Evolutionary conservation across 2,888 invertebrate genomes (phyloP), one percentile per base, ranked within the genome.

Genomic region (Epicampocera succincta): DNA sequence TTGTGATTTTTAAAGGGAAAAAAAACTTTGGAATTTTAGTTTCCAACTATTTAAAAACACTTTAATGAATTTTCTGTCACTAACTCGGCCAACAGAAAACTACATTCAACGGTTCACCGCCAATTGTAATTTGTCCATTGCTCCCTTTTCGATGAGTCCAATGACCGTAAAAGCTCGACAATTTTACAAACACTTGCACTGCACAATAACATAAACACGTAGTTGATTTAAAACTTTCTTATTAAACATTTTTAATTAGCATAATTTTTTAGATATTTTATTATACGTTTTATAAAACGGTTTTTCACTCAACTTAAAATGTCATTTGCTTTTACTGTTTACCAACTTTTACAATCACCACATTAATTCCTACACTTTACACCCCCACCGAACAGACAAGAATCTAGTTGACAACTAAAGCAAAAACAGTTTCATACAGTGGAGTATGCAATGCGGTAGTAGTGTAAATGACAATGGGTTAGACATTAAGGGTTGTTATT

Each of bases 401-500:
- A 87, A 87, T 87, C 86, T 86, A 89, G 88, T 85, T 87, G 86
- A 86, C 86, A 88, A 90, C 90, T 89, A 85, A 85, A 73, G 76
- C 61, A 56, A 25, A 38, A 61, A 73, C 33, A 44, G 56, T 72
- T 72, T 42, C 42, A 15, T 25, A 19, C 33, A 72, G 33, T 48
- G 50, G 58, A 58, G 12, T 80, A 69, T 33, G 33, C 33, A 17
- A 69, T 33, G 33, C 33, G n/a, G 52, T 19, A 48, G 46, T 71
- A 52, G 58, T 75, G 60, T 40, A 44, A 42, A 58, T 63, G 17
- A 63, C 52, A 68, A 74, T 68, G 29, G 46, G 42, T 68, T 42
- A 61, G 12, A n/a, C 38, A 56, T 54, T 77, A 81, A 63, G 81
- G 81, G 81, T 82, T 73, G 78, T 74, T 78, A 33, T 50, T 78